These are phyloP conservation scores for Sorex maritimensis DNA, from an alignment of 2,797 vertebrate species.

Conservation along the genomic window DNA sequence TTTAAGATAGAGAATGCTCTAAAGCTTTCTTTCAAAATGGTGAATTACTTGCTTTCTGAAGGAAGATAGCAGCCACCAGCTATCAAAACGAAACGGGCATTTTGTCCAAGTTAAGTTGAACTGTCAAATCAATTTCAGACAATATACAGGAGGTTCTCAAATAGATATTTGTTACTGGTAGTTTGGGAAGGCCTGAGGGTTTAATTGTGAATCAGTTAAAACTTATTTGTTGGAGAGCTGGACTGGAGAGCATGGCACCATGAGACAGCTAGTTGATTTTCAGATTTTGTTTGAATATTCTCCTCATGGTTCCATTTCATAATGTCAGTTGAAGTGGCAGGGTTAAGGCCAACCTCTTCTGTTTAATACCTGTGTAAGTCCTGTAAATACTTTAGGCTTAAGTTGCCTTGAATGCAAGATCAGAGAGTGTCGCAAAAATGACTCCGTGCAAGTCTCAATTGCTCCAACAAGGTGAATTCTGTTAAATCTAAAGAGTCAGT, in stretches of 20 bases:
- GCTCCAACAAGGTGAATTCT: conserved; percentile 44
- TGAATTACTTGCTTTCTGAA: conserved; percentile 48
- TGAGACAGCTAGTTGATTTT: background rate
- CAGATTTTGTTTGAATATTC: background rate
- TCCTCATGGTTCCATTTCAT: background rate
- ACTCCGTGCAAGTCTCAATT: conserved; percentile 12
- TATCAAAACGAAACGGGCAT: background rate
- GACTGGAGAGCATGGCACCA: background rate
- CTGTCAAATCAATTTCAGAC: background rate
- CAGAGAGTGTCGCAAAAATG: background rate
- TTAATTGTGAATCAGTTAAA: background rate
- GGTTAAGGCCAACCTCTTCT: background rate
- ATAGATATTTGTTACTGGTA: background rate
- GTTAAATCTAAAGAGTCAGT: background rate
- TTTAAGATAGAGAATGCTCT: too few relatives aligned
- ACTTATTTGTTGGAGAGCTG: too few relatives aligned
- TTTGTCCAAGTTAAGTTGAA: background rate
- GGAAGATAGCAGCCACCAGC: conserved; percentile 3
- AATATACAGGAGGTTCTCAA: background rate
- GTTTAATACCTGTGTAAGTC: conserved; percentile 16
- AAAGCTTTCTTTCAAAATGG: conserved; percentile 48
- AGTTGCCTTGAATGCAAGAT: conserved; percentile 23
- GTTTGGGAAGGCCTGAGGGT: conserved; percentile 8
- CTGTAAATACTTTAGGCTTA: conserved; percentile 3
- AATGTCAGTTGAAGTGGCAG: background rate